Percentiles rank a stretch among this genome's conserved stretches.
These are phyloP conservation scores for Saimiri boliviensis DNA, from an alignment of 2,113 vertebrate genomes.

Conservation along the genomic window DNA sequence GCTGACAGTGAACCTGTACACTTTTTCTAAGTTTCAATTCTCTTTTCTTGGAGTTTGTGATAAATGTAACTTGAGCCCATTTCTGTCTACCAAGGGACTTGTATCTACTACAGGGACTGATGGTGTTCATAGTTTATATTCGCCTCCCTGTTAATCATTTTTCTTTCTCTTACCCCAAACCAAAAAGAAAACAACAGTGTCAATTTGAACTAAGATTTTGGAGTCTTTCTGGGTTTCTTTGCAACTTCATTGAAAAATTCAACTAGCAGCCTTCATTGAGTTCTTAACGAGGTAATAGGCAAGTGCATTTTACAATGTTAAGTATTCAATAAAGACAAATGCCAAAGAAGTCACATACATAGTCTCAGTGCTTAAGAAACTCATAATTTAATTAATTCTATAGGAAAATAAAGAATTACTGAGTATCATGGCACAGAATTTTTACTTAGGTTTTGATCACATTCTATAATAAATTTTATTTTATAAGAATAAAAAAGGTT, in stretches of 20 bases:
- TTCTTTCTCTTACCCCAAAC: not conserved
- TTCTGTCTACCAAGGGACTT: not conserved
- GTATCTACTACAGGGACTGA: not conserved
- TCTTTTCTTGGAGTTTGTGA: not conserved
- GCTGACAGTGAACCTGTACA: not conserved
- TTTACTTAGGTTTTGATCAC: conserved; percentile 14
- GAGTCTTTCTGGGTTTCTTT: not conserved
- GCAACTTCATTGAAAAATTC: conserved; percentile 42
- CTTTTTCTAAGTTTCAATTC: not conserved
- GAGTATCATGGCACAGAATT: not conserved
- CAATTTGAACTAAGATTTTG: not conserved
- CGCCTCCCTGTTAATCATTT: not conserved
- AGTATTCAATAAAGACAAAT: not conserved
- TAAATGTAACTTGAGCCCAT: not conserved
- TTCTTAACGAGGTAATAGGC: not conserved
- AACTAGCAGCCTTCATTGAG: not conserved
- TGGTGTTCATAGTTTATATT: conserved; percentile 51
- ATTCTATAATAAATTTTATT: not conserved
- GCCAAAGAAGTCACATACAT: not conserved
- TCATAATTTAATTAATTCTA: conserved; percentile 3
- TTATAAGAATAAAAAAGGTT: not conserved
- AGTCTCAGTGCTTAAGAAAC: not conserved
- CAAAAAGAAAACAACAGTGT: conserved; percentile 11
- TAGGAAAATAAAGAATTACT: not conserved
- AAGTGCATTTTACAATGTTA: too few relatives aligned